Conservation (phyloP, 2,797 vertebrate species). For the Peromyscus melanophrys region DNA sequence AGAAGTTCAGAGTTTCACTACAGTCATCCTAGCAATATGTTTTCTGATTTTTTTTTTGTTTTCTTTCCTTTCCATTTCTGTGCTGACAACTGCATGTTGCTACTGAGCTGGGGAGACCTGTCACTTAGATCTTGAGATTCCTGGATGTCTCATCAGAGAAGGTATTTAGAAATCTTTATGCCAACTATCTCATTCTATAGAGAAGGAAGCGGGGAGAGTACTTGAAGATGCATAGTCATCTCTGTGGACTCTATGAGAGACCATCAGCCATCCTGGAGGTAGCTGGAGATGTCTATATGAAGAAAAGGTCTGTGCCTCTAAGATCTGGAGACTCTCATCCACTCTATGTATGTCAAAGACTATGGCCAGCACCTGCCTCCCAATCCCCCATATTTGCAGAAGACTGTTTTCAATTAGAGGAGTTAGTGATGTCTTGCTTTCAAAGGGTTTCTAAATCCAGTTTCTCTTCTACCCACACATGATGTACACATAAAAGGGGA, state of each 20-base stretch:
- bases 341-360: slow-evolving; percentile 62
- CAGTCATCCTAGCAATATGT: background rate
- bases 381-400: slow-evolving; percentile 73
- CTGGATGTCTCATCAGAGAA: background rate
- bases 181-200: background rate
- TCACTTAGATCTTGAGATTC: background rate
- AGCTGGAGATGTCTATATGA: background rate
- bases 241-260: background rate
- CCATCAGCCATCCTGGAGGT: background rate
- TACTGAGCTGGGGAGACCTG: background rate
- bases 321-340: slow-evolving; percentile 46
- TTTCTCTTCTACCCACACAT: slow-evolving; percentile 89
- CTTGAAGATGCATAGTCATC: background rate
- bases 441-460: slow-evolving; percentile 87
- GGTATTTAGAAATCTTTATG: background rate
- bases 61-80: background rate
- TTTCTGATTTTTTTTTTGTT: background rate
- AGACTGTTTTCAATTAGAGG: slow-evolving; percentile 90
- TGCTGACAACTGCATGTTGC: background rate
- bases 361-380: slow-evolving; percentile 57
- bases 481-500: slow-evolving; percentile 84
- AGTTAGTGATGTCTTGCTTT: slow-evolving; percentile 87
- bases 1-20: background rate
- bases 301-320: background rate
- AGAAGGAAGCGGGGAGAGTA: background rate